phyloP scores from a whole-genome alignment of 2,113 vertebrate species.

The Labrus mixtus region DNA sequence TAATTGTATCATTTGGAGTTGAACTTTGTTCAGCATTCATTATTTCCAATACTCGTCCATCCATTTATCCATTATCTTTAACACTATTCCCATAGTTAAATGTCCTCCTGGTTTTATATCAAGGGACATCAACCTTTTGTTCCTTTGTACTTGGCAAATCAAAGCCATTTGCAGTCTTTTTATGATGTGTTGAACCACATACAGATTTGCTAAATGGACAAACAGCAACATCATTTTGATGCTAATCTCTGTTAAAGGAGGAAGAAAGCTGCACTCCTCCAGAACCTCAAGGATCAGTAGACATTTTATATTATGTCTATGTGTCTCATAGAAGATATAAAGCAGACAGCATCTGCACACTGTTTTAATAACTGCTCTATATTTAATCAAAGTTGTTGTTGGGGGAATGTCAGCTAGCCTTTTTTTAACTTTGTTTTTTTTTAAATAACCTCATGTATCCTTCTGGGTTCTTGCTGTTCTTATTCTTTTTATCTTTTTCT shows the following conservation, averaged over 20 bases:
- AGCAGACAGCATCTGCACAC: not conserved
- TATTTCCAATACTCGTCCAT: too few relatives aligned
- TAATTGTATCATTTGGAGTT: not conserved
- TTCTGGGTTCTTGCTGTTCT: not conserved
- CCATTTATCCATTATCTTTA: too few relatives aligned
- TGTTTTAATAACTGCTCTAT: not conserved
- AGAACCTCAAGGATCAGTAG: not conserved
- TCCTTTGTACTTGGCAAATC: not conserved
- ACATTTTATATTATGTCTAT: not conserved
- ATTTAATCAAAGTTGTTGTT: not conserved
- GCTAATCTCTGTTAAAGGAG: too few relatives aligned
- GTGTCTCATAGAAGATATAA: not conserved
- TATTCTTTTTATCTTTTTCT: not conserved
- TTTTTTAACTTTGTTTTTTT: not conserved
- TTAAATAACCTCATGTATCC: constrained; percentile 5
- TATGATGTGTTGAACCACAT: too few relatives aligned
- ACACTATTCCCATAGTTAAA: too few relatives aligned
- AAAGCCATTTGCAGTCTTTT: not conserved
- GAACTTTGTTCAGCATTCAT: not conserved
- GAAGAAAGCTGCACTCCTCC: too few relatives aligned
- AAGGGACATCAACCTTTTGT: not conserved
- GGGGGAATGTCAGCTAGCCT: not conserved
- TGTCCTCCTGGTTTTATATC: not conserved
- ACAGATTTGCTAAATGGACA: too few relatives aligned
- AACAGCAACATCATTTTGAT: too few relatives aligned